Conservation (phyloP, 2,797 vertebrate species). For the Danionella dracula region DNA sequence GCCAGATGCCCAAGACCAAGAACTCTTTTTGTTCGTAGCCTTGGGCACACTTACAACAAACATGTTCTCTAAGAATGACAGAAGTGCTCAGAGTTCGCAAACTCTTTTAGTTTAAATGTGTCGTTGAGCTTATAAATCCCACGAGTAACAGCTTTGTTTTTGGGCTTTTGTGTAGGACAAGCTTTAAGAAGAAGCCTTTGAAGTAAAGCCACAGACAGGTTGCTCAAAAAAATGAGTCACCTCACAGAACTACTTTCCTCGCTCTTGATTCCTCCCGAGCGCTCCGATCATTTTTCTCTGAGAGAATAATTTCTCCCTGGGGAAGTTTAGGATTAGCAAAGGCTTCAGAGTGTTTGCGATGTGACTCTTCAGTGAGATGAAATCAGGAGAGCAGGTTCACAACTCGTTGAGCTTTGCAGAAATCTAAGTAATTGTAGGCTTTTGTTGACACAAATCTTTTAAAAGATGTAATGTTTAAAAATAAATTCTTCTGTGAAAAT, state of each 20-base stretch:
- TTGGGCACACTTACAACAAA: too few relatives aligned
- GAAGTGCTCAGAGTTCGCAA: too few relatives aligned
- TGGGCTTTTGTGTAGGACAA: conserved; percentile 41
- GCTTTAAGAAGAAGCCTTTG: conserved; percentile 41
- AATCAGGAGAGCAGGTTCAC: background rate
- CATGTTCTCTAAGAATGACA: too few relatives aligned
- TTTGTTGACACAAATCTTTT: background rate
- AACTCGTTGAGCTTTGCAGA: background rate
- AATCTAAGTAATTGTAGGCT: background rate
- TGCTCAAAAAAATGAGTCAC: conserved; percentile 40
- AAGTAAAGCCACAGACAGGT: conserved; percentile 37
- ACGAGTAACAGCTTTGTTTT: background rate
- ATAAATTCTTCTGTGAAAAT: background rate
- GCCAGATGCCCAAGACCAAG: too few relatives aligned
- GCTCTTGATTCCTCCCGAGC: conserved; percentile 31
- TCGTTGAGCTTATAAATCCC: background rate
- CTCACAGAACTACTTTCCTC: conserved; percentile 44
- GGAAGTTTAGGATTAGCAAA: conserved; percentile 30
- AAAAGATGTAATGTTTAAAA: background rate
- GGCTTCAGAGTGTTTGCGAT: conserved; percentile 22
- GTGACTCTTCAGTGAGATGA: background rate
- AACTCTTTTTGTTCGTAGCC: too few relatives aligned
- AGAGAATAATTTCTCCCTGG: conserved; percentile 4
- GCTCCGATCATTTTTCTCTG: conserved; percentile 34
- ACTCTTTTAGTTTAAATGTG: too few relatives aligned